phyloP scores from a whole-genome alignment of 2,797 vertebrate genomes.

The Takifugu rubripes region DNA sequence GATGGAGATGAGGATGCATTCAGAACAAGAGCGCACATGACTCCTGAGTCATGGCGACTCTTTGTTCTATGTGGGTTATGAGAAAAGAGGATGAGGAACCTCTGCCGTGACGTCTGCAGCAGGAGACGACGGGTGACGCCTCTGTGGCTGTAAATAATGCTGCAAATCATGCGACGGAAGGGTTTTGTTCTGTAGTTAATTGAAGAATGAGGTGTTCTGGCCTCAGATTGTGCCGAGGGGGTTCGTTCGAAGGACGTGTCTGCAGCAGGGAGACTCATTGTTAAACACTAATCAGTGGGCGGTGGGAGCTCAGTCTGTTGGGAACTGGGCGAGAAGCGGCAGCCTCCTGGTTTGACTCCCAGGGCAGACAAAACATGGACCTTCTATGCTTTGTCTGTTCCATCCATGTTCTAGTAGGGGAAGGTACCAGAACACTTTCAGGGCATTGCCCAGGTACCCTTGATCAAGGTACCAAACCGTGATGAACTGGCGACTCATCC shows the following conservation, averaged over 20 bases:
- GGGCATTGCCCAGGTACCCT: too few species aligned
- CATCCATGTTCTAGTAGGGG: too few species aligned
- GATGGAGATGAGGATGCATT: neutral
- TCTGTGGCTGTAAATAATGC: neutral
- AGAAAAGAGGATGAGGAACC: conserved; percentile 22
- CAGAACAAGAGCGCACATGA: neutral
- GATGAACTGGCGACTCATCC: too few species aligned
- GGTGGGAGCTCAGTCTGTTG: too few species aligned
- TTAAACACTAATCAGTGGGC: neutral
- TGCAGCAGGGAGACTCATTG: conserved; percentile 28
- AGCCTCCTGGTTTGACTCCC: too few species aligned
- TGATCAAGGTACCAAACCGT: too few species aligned
- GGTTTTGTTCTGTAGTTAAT: neutral
- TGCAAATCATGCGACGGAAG: too few species aligned
- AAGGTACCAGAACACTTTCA: too few species aligned
- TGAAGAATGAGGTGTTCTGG: neutral
- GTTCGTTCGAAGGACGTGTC: conserved; percentile 24
- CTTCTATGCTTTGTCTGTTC: too few species aligned
- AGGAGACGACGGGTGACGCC: neutral
- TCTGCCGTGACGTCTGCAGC: neutral
- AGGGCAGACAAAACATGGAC: too few species aligned
- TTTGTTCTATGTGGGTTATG: conserved; percentile 4
- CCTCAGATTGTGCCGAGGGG: neutral
- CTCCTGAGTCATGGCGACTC: conserved; percentile 19
- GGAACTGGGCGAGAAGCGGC: too few species aligned